Evolutionary conservation across 2,888 invertebrate genomes (phyloP).

Genomic region (Lasioglossum oenotherae): DNA sequence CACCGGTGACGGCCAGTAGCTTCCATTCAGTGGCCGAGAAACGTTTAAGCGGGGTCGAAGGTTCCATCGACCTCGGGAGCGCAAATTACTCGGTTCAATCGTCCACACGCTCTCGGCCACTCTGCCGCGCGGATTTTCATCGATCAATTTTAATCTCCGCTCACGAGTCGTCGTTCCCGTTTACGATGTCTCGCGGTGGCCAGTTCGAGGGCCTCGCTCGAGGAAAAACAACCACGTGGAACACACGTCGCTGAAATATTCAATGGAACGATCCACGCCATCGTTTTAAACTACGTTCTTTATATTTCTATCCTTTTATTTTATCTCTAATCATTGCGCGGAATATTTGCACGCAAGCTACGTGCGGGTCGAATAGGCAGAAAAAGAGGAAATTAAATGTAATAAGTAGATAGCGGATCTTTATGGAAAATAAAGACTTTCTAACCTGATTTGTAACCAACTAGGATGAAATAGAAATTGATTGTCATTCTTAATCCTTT

Average conservation of each 20-base stretch:
- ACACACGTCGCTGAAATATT: background rate
- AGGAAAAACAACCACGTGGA: background rate
- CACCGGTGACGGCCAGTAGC: conserved; percentile 45
- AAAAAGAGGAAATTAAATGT: background rate
- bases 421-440: too few relatives aligned
- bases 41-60: conserved; percentile 62
- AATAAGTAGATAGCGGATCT: background rate
- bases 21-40: conserved; percentile 60
- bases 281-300: background rate
- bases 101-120: conserved; percentile 31
- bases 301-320: background rate
- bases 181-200: conserved; percentile 14
- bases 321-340: background rate
- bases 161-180: conserved; percentile 31
- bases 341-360: too few relatives aligned
- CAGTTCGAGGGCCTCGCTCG: background rate
- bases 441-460: too few relatives aligned
- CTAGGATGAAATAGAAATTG: too few relatives aligned
- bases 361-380: too few relatives aligned
- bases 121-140: conserved; percentile 62
- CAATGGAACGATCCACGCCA: background rate
- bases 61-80: conserved; percentile 72
- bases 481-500: too few relatives aligned
- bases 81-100: conserved; percentile 71
- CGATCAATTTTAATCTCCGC: conserved; percentile 70